Conservation (phyloP, 2,797 vertebrate genomes). For the Paratrypauchen microcephalus region DNA sequence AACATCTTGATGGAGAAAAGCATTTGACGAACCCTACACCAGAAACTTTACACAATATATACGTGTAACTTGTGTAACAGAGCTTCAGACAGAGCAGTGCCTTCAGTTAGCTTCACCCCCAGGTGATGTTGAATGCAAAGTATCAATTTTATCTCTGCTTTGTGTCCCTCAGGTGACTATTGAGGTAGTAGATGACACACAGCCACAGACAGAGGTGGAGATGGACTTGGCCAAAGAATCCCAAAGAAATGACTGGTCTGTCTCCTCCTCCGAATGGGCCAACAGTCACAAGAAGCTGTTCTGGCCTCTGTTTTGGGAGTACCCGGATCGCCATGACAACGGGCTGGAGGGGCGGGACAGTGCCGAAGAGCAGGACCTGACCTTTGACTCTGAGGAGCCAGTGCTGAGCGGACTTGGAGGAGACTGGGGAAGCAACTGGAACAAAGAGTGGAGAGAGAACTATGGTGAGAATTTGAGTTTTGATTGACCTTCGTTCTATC, state of each 20-base stretch:
- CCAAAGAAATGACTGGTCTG: constrained; percentile 79
- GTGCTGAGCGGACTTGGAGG: constrained; percentile 76
- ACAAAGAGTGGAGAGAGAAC: constrained; percentile 80
- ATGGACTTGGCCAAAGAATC: constrained; percentile 84
- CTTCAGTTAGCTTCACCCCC: too few relatives aligned
- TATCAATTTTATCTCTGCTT: neutral
- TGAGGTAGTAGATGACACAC: constrained; percentile 83
- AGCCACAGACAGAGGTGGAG: constrained; percentile 81
- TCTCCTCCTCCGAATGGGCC: constrained; percentile 76
- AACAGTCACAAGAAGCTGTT: constrained; percentile 81
- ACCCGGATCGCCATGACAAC: constrained; percentile 70
- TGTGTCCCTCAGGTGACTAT: constrained; percentile 82
- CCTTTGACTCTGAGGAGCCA: constrained; percentile 75
- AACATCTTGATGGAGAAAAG: too few relatives aligned
- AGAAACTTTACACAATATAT: too few relatives aligned
- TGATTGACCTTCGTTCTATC: too few relatives aligned
- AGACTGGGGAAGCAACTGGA: constrained; percentile 75
- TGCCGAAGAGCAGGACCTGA: constrained; percentile 72
- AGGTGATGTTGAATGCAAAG: too few relatives aligned
- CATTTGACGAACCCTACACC: too few relatives aligned
- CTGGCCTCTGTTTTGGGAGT: constrained; percentile 89
- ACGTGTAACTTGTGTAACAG: too few relatives aligned
- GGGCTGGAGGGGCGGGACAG: constrained; percentile 60
- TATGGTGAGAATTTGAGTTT: constrained; percentile 73
- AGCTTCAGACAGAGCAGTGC: too few relatives aligned